These are phyloP conservation scores for Psittacara wagleri DNA, from an alignment of 2,113 vertebrate genomes.

Conservation along the genomic window DNA sequence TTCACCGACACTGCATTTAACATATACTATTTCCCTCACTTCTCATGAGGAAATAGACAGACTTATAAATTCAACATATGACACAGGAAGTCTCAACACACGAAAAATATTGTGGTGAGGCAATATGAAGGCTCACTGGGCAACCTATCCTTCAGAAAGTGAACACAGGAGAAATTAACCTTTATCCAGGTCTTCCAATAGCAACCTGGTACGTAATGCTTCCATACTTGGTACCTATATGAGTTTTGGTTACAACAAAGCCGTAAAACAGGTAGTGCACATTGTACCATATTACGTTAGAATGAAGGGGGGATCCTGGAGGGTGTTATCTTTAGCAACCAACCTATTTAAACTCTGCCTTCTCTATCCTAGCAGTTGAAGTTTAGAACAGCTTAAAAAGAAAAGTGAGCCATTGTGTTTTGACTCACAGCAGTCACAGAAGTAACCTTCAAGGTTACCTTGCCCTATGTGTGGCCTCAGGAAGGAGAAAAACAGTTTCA, in stretches of 20 bases:
- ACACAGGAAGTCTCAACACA: background rate
- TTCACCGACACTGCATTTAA: background rate
- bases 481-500: slow-evolving; percentile 66
- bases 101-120: background rate
- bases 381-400: background rate
- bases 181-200: background rate
- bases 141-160: background rate
- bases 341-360: background rate
- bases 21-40: background rate
- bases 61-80: background rate
- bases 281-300: background rate
- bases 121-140: fast-evolving
- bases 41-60: background rate
- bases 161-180: background rate
- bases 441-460: slow-evolving; percentile 64
- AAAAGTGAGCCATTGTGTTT: background rate
- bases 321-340: background rate
- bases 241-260: background rate
- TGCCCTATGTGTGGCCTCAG: slow-evolving; percentile 30
- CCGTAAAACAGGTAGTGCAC: background rate
- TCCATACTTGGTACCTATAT: background rate
- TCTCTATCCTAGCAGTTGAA: background rate
- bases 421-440: background rate
- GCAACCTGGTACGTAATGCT: fast-evolving
- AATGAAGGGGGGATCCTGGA: background rate